phyloP scores from a whole-genome alignment of 2,888 invertebrate species.

The Amaurobius ferox region DNA sequence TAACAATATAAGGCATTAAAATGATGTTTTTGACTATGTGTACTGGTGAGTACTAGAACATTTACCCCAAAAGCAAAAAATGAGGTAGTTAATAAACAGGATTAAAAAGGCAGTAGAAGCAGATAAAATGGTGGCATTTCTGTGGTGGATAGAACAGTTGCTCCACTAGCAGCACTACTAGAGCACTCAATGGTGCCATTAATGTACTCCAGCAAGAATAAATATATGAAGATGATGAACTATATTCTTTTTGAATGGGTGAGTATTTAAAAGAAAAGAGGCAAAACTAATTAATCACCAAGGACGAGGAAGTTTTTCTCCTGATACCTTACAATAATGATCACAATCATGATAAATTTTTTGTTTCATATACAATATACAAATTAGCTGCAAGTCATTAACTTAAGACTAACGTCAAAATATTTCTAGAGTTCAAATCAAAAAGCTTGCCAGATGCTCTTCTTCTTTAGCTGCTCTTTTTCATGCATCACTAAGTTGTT shows the following conservation, averaged over 20 bases:
- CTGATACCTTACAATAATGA: slow-evolving; percentile 35
- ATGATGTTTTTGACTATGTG: neutral
- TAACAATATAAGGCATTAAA: neutral
- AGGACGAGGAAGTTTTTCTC: slow-evolving; percentile 26
- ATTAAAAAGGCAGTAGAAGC: slow-evolving; percentile 33
- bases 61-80: slow-evolving; percentile 36
- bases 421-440: slow-evolving; percentile 26
- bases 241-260: slow-evolving; percentile 36
- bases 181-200: slow-evolving; percentile 38
- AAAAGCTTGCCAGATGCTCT: slow-evolving; percentile 23
- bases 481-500: slow-evolving; percentile 52
- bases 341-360: slow-evolving; percentile 42
- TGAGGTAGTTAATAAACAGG: slow-evolving; percentile 65
- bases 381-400: slow-evolving; percentile 59
- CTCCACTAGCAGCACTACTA: slow-evolving; percentile 52
- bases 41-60: neutral
- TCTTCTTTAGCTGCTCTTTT: slow-evolving; percentile 51
- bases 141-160: slow-evolving; percentile 28
- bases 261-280: slow-evolving; percentile 8
- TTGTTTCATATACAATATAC: slow-evolving; percentile 50
- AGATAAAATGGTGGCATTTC: slow-evolving; percentile 9
- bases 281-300: slow-evolving; percentile 11
- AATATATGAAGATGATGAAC: slow-evolving; percentile 48
- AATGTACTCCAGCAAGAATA: slow-evolving; percentile 42
- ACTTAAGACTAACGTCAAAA: slow-evolving; percentile 43